These are phyloP conservation scores for Scaptomyza pallida DNA, from an alignment of 1,140 invertebrate genomes.

Conservation along the genomic window DNA sequence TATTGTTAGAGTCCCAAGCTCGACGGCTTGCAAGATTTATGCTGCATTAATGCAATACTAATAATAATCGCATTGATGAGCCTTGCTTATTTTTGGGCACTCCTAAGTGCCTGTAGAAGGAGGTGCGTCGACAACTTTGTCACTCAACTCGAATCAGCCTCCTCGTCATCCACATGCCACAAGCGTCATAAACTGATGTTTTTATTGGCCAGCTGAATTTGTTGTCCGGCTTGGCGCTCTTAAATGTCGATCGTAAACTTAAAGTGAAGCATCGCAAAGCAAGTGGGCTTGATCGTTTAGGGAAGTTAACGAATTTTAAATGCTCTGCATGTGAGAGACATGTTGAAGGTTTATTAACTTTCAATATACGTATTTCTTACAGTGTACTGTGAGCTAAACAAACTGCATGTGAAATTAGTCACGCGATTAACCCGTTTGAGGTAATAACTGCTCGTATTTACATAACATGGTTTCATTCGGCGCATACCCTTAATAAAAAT, in stretches of 20 bases:
- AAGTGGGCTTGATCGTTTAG: conserved; percentile 21
- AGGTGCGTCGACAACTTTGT: conserved; percentile 47
- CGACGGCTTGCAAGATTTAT: conserved; percentile 64
- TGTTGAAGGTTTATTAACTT: background rate
- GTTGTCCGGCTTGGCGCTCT: conserved; percentile 51
- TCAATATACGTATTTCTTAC: background rate
- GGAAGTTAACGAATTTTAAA: conserved; percentile 1
- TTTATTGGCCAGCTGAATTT: conserved; percentile 54
- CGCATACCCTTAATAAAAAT: conserved; percentile 24
- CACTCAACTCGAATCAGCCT: conserved; percentile 58
- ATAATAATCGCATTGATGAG: conserved; percentile 71
- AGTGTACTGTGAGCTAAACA: background rate
- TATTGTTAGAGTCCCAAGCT: no score
- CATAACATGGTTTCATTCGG: conserved; percentile 52
- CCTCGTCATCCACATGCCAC: conserved; percentile 2
- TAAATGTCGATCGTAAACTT: conserved; percentile 61
- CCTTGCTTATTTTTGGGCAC: conserved; percentile 71
- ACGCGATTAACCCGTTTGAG: conserved; percentile 38
- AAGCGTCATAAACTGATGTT: conserved; percentile 59
- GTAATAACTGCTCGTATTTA: conserved; percentile 43
- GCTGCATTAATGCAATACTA: conserved; percentile 54
- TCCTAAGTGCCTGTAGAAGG: conserved; percentile 52
- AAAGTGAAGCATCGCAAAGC: conserved; percentile 28
- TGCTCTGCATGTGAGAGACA: background rate
- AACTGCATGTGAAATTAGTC: conserved; percentile 45